Evolutionary conservation across 23 tunicate genomes (phyloP), one percentile per base, ranked within the genome.

Genomic region (Styela plicata): DNA sequence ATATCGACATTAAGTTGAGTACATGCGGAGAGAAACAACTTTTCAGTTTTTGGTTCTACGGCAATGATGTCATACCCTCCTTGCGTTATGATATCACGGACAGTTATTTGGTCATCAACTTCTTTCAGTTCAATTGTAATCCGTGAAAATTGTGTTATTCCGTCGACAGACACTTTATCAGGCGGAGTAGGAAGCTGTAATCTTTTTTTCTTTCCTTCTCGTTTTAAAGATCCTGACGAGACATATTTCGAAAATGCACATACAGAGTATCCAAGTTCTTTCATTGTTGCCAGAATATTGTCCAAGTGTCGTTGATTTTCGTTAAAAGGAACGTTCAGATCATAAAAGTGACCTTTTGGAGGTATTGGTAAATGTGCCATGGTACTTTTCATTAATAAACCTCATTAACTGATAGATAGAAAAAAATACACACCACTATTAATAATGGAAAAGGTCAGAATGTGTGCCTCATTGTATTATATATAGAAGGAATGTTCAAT

Each of bases 1-100:
- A 91, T 83, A 64, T 91, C 97, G 18, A 91, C 78, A 79, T 86
- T 73, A 44, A 82, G 76, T 30, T 91, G 86, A 2, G 85, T 86
- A 70, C 97, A 91, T 22, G 87, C 82, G 2, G 78, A 31, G 44
- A 70, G 90, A 70, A 91, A 91, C 2, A 91, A 62, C 30, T 86
- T 77, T 25, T 91, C 97, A 63, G 83, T 86, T 34, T 61, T 69
- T 21, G 97, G 97, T 28, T 74, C 31, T 16, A 91, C 97, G 0
- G 97, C 97, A 27, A 91, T 83, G 68, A 91, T 28, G 36, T 91
- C 97, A 73, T 68, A 91, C 32, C 7, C 35, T 10, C 88, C 85
- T 2, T 24, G 0, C 17, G 52, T 74, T 18, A 83, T 26, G 2
- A 81, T 86, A 68, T 86, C 90, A 70, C 90, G 79, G 20, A 91